Evolutionary conservation across 64 coral and sea anemone genomes (phyloP), one percentile per base, ranked within the genome.

Genomic region (Cladopsammia gracilis): DNA sequence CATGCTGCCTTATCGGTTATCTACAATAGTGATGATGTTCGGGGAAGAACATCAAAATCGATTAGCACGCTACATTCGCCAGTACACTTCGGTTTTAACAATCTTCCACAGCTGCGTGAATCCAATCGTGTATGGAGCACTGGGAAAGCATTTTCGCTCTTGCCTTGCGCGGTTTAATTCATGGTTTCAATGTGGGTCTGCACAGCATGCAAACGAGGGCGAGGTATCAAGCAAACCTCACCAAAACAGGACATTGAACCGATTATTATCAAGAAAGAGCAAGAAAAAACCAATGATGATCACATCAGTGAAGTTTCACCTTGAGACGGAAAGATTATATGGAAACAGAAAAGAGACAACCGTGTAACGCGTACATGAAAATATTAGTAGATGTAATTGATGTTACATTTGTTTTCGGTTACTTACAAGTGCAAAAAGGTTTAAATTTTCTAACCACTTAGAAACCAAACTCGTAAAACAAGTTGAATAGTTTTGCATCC

Each of bases 51-150:
- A 88, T 34, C 48, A 56, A 58, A 71, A 73, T 9, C 68, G 67
- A 16, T 25, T 76, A 24, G 56, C n/a, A 10, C 57, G 56, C 20
- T 47, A n/a, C 7, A 46, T 89, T 20, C 74, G 53, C 15, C 58
- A 44, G 6, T 62, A 44, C 26, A 57, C 75, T 16, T 70, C 67
- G 6, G 62, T 89, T 77, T 73, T 78, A 34, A 76, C 87, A 44
- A 58, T 73, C 6, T 25, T 89, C n/a, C 87, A 89, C 51, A 89
- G 87, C 73, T 89, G 87, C 20, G n/a, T 78, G 58, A 89, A 89
- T 52, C 87, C 87, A 48, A 89, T 89, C 49, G 87, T 61, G 47
- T 89, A 89, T 60, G 87, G 87, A 76, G 75, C 73, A 16, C 71
- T 89, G 7, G 62, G 72, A 42, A 89, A 89, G 12, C 52, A 66